These are phyloP conservation scores for Amphilophus citrinellus DNA, from an alignment of 2,113 vertebrate species.

Conservation along the genomic window DNA sequence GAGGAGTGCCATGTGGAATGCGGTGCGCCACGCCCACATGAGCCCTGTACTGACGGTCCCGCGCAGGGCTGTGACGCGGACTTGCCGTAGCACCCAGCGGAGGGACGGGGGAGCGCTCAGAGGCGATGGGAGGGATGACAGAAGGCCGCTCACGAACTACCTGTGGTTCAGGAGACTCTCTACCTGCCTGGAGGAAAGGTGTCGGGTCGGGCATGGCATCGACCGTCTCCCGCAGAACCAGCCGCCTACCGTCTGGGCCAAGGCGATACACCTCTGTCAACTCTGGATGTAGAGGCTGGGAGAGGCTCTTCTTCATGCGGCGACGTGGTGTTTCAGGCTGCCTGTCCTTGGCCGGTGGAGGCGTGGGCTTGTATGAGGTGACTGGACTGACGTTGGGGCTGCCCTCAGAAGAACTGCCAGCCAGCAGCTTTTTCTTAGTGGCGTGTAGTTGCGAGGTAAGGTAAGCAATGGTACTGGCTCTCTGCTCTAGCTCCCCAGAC, in stretches of 20 bases:
- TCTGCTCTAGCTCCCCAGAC: slow-evolving; percentile 95
- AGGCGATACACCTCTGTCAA: slow-evolving; percentile 93
- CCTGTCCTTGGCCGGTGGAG: slow-evolving; percentile 81
- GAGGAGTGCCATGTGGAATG: slow-evolving; percentile 83
- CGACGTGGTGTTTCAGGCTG: slow-evolving; percentile 86
- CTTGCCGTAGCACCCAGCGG: slow-evolving; percentile 74
- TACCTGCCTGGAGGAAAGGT: slow-evolving; percentile 89
- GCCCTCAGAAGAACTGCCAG: slow-evolving; percentile 84
- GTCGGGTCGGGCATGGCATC: slow-evolving; percentile 98
- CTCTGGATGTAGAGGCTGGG: slow-evolving; percentile 93
- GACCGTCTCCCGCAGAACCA: slow-evolving; percentile 88
- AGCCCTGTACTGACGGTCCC: slow-evolving; percentile 86
- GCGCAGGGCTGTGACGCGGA: slow-evolving; percentile 85
- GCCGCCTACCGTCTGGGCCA: slow-evolving; percentile 87
- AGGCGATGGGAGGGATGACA: slow-evolving; percentile 92
- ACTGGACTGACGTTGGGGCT: slow-evolving; percentile 87
- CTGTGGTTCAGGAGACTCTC: slow-evolving; percentile 83
- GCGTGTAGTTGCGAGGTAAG: slow-evolving; percentile 96
- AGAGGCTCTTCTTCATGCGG: slow-evolving; percentile 98
- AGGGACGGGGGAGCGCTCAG: slow-evolving; percentile 77
- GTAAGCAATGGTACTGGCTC: slow-evolving; percentile 94
- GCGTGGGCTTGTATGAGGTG: slow-evolving; percentile 87
- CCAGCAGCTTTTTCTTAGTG: slow-evolving; percentile 90
- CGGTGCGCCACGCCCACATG: slow-evolving; percentile 95
- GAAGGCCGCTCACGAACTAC: slow-evolving; percentile 89